Conservation (phyloP, 1,140 invertebrate genomes). For the Zeugodacus cucurbitae region DNA sequence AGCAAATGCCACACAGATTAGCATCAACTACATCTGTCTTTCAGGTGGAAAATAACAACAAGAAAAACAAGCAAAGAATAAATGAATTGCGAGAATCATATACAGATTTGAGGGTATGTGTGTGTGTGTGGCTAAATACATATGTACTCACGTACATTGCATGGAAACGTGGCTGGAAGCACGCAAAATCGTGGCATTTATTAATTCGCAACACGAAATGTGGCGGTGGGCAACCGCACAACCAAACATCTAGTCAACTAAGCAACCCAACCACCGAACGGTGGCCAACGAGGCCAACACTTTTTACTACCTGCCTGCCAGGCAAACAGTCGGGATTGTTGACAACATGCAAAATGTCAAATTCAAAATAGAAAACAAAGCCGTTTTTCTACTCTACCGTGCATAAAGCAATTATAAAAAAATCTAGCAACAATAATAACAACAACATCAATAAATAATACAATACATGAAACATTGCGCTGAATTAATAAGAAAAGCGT, state of each 20-base stretch:
- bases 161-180: conserved; percentile 6
- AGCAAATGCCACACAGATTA: conserved; percentile 35
- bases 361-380: background rate
- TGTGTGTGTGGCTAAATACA: background rate
- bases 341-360: conserved; percentile 34
- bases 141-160: background rate
- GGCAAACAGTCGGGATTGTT: background rate
- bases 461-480: conserved; percentile 34
- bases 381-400: background rate
- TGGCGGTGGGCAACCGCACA: background rate
- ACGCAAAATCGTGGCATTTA: conserved; percentile 32
- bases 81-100: background rate
- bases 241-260: background rate
- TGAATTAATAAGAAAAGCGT: conserved; percentile 36
- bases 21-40: conserved; percentile 36
- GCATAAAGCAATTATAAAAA: conserved; percentile 5
- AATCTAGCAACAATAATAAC: background rate
- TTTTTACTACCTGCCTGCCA: background rate
- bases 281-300: conserved; percentile 4
- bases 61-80: background rate
- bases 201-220: conserved; percentile 39
- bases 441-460: conserved; percentile 23
- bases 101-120: background rate
- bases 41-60: background rate
- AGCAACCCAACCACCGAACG: background rate